Evolutionary conservation across 1,140 invertebrate genomes (phyloP), one percentile per base, ranked within the genome.

Genomic region (Pollicipes pollicipes): DNA sequence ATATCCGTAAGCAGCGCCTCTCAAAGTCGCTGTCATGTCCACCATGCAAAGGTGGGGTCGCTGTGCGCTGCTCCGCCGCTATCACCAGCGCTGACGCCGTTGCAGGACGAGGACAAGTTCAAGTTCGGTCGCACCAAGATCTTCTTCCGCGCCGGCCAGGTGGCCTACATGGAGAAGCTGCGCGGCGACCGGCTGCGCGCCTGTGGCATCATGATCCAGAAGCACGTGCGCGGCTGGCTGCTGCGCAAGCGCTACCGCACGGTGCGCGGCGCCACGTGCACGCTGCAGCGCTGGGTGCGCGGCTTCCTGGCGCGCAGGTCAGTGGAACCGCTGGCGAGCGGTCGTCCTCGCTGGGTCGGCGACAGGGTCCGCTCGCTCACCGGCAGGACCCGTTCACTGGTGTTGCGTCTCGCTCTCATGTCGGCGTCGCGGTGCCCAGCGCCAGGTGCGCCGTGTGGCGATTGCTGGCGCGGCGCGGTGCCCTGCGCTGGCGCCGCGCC

Each of bases 61-160:
- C n/a, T n/a, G n/a, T n/a, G n/a, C n/a, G n/a, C n/a, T n/a, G n/a
- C n/a, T n/a, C n/a, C n/a, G n/a, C n/a, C n/a, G n/a, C n/a, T n/a
- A n/a, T n/a, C n/a, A n/a, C n/a, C n/a, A n/a, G n/a, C n/a, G n/a
- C n/a, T n/a, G n/a, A n/a, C n/a, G n/a, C n/a, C n/a, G n/a, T 67
- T 88, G 3, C 85, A 89, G 80, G 90, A 95, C 76, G 84, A 87
- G 21, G 94, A 97, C 77, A 95, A 95, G 76, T 98, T 92, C 79
- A 91, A 96, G 75, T 97, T 98, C 79, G 97, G 97, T 27, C 93
- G 93, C 76, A 94, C 91, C 0, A 98, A 99, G 80, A 96, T 99
- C 71, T 97, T 99, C 77, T 98, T 99, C 80, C 85, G 96, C 17
- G 95, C 96, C 63, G 97, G 96, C 1, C 96, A 99, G 83, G 95